Conservation (phyloP, 2,113 vertebrate genomes). For the Sarotherodon lohbergeri region DNA sequence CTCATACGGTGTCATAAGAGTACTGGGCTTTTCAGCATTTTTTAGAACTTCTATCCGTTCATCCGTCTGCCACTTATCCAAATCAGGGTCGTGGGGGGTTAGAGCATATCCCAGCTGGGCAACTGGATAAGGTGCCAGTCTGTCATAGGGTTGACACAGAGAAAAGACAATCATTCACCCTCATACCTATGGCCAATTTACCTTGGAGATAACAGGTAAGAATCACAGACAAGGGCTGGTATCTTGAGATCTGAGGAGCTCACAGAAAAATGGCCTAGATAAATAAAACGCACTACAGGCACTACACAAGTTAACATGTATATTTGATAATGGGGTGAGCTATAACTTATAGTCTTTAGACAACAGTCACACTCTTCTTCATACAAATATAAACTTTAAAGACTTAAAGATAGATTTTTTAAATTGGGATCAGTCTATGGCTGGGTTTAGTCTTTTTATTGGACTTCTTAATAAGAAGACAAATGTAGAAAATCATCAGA, state of each 20-base stretch:
- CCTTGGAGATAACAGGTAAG: background rate
- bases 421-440: fast-evolving
- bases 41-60: background rate
- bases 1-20: background rate
- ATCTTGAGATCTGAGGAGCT: background rate
- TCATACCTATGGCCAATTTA: background rate
- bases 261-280: background rate
- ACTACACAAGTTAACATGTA: background rate
- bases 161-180: background rate
- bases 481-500: background rate
- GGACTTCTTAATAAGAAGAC: background rate
- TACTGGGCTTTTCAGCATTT: background rate
- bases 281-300: background rate
- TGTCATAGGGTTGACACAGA: fast-evolving
- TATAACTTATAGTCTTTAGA: fast-evolving
- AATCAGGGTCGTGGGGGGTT: background rate
- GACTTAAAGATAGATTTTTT: background rate
- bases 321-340: background rate
- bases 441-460: background rate
- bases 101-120: background rate
- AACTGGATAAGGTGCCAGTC: background rate
- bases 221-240: too few relatives aligned
- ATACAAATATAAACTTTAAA: background rate
- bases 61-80: background rate
- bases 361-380: background rate